A percentile compares a stretch with the other conserved stretches of the same genome.
Evolutionary conservation across 2,113 vertebrate species (phyloP).

Genomic region (Todiramphus saurophagus): DNA sequence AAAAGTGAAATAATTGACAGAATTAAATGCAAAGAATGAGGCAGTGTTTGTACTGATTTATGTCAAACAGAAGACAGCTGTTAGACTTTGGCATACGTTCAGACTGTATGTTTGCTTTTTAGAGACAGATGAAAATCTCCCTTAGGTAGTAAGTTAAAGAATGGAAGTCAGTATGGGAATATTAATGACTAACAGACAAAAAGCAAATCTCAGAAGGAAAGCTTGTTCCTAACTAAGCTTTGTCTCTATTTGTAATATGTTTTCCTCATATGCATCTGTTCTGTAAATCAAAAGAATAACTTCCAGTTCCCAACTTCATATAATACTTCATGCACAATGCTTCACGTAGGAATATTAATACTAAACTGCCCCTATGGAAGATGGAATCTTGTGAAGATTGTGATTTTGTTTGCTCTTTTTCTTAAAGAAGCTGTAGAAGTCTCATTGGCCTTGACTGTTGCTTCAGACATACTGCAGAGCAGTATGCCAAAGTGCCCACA

Average conservation of each 20-base stretch:
- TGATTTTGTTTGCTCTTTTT: not conserved
- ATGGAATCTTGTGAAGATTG: not conserved
- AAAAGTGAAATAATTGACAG: not conserved
- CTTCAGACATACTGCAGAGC: not conserved
- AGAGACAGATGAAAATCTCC: not conserved
- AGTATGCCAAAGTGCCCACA: not conserved
- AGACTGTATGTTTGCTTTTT: not conserved
- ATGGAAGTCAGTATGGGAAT: not conserved
- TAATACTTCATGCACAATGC: not conserved
- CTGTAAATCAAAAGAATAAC: not conserved
- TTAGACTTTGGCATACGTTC: not conserved
- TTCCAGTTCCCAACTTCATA: not conserved
- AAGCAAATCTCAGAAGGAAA: not conserved
- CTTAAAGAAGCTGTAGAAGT: not conserved
- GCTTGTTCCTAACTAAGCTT: not conserved
- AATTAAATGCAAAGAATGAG: not conserved
- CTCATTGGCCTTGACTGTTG: not conserved
- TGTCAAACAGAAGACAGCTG: not conserved
- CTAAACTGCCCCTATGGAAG: not conserved
- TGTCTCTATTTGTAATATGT: not conserved
- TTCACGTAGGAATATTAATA: not conserved
- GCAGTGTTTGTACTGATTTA: not conserved
- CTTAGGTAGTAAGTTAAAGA: not conserved
- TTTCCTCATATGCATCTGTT: not conserved
- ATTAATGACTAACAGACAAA: not conserved